These are phyloP conservation scores for Suillia variegata DNA, from an alignment of 2,888 invertebrate genomes.

Conservation along the genomic window DNA sequence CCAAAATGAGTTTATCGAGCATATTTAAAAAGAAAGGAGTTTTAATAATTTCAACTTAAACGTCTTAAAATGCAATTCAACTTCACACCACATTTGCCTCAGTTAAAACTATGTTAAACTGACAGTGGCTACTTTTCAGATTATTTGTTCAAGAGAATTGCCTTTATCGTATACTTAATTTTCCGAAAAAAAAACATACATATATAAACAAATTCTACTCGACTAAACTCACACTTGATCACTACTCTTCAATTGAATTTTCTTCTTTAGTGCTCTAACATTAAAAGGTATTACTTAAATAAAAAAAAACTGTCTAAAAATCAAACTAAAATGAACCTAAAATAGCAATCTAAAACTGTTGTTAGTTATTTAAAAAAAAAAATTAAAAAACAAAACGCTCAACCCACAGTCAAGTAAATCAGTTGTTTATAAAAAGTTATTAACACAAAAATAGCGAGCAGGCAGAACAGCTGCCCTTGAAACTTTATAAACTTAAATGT, in stretches of 20 bases:
- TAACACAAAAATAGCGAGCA: too few species aligned
- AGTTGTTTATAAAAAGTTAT: too few species aligned
- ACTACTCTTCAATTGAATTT: background rate
- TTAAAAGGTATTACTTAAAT: background rate
- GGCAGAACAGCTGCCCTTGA: too few species aligned
- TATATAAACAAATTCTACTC: background rate
- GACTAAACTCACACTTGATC: background rate
- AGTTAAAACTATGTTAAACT: background rate
- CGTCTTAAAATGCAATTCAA: background rate
- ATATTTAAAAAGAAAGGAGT: background rate
- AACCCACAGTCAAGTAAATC: too few species aligned
- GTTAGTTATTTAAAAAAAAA: constrained; percentile 2
- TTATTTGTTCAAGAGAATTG: background rate
- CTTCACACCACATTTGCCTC: background rate
- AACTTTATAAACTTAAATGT: too few species aligned
- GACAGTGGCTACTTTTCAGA: background rate
- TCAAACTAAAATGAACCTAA: background rate
- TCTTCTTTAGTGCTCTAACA: too few species aligned
- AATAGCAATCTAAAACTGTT: background rate
- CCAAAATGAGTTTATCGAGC: background rate
- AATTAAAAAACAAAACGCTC: too few species aligned
- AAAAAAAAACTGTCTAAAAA: constrained; percentile 1
- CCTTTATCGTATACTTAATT: background rate
- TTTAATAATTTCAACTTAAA: background rate
- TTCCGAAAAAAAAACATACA: too few species aligned